phyloP scores from a whole-genome alignment of 1,140 invertebrate genomes.

The Panagrolaimus sp. region DNA sequence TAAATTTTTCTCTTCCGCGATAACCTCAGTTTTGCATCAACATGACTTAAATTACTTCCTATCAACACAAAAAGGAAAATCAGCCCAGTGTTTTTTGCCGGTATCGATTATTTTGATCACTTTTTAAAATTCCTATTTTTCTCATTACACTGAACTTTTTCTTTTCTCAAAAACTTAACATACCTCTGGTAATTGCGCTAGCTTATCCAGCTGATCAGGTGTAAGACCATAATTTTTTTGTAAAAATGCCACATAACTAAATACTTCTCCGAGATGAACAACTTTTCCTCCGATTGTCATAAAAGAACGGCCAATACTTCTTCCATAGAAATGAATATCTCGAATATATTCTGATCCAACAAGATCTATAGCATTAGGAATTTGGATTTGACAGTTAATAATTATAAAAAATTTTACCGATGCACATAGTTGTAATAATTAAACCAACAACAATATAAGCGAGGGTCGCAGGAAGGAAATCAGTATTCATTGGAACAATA shows the following conservation, averaged over 20 bases:
- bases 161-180: too few relatives aligned
- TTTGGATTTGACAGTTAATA: background rate
- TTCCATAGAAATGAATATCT: slow-evolving; percentile 57
- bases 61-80: too few relatives aligned
- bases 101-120: too few relatives aligned
- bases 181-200: slow-evolving; percentile 54
- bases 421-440: slow-evolving; percentile 59
- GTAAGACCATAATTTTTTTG: slow-evolving; percentile 58
- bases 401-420: slow-evolving; percentile 38
- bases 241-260: slow-evolving; percentile 57
- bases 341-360: slow-evolving; percentile 57
- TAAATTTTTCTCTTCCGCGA: too few relatives aligned
- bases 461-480: slow-evolving; percentile 52
- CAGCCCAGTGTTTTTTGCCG: too few relatives aligned
- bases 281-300: slow-evolving; percentile 58
- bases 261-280: slow-evolving; percentile 57
- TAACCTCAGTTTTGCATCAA: too few relatives aligned
- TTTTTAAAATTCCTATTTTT: too few relatives aligned
- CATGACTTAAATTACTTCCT: too few relatives aligned
- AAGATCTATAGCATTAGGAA: slow-evolving; percentile 47
- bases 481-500: slow-evolving; percentile 55
- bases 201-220: slow-evolving; percentile 55
- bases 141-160: too few relatives aligned
- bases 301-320: slow-evolving; percentile 50
- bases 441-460: slow-evolving; percentile 56